These are phyloP conservation scores for Albula glossodonta DNA, from an alignment of 2,113 vertebrate species.

Conservation along the genomic window DNA sequence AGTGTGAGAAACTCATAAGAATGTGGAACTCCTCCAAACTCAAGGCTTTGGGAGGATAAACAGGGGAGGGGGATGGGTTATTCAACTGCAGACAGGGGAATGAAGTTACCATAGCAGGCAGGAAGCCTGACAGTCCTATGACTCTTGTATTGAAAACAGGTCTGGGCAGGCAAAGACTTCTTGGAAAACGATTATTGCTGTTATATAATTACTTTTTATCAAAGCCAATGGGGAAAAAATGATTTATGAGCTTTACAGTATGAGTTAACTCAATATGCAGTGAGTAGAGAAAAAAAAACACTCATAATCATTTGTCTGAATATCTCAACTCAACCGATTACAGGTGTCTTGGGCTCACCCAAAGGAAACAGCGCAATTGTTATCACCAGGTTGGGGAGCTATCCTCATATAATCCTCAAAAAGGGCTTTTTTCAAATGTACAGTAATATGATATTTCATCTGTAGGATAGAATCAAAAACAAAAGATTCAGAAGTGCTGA, in stretches of 20 bases:
- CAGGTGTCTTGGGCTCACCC: not conserved
- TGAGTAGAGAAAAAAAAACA: not conserved
- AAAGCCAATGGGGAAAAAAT: not conserved
- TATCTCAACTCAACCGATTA: not conserved
- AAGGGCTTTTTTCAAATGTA: not conserved
- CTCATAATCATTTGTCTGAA: not conserved
- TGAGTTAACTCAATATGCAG: not conserved
- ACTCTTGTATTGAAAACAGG: not conserved
- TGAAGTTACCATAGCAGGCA: not conserved
- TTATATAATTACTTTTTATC: not conserved
- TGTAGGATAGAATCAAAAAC: not conserved
- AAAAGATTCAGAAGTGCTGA: not conserved
- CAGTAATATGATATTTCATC: not conserved
- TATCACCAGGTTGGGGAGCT: not conserved
- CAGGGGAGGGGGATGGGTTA: not conserved
- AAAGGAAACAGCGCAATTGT: not conserved
- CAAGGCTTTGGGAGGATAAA: not conserved
- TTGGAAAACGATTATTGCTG: constrained; percentile 7
- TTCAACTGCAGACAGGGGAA: not conserved
- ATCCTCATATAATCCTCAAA: not conserved
- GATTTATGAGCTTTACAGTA: not conserved
- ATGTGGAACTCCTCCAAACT: not conserved
- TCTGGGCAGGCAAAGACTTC: not conserved
- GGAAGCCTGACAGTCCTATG: constrained; percentile 5
- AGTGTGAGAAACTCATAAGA: not conserved